phyloP scores from a whole-genome alignment of 2,113 vertebrate genomes.

The Tyto alba region DNA sequence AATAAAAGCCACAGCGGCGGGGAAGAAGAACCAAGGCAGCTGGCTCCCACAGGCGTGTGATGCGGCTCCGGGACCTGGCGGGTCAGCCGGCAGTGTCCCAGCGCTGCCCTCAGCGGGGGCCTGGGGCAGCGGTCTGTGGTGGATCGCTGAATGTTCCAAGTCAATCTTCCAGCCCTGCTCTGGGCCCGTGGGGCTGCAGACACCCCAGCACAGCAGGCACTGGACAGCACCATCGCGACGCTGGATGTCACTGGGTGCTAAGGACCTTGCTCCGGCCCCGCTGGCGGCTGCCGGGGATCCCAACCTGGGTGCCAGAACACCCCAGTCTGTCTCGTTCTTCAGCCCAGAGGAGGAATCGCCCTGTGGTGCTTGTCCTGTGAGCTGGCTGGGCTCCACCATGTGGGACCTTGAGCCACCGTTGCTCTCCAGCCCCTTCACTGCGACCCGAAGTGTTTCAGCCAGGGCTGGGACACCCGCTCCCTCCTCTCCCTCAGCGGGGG shows the following conservation, averaged over 20 bases:
- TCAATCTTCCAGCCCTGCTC: background rate
- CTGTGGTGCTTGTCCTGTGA: rapidly evolving
- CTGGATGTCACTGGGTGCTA: background rate
- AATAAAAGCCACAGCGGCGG: background rate
- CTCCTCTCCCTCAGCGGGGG: background rate
- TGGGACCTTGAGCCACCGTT: background rate
- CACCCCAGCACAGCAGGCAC: background rate
- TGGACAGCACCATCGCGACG: background rate
- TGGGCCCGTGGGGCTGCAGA: background rate
- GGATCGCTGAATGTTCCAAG: too few relatives aligned
- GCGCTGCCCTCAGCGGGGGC: rapidly evolving
- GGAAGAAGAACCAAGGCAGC: background rate
- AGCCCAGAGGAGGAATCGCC: background rate
- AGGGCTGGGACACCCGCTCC: background rate
- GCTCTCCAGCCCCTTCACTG: background rate
- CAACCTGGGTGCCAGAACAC: background rate
- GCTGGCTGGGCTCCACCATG: background rate
- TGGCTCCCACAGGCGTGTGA: background rate
- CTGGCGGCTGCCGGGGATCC: background rate
- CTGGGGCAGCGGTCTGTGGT: background rate
- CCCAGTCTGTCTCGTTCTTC: background rate
- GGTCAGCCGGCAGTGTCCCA: background rate
- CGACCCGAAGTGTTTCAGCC: background rate
- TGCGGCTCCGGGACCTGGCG: rapidly evolving
- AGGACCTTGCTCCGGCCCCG: background rate